phyloP scores from a whole-genome alignment of 2,888 invertebrate species.

The Argyresthia albistria region DNA sequence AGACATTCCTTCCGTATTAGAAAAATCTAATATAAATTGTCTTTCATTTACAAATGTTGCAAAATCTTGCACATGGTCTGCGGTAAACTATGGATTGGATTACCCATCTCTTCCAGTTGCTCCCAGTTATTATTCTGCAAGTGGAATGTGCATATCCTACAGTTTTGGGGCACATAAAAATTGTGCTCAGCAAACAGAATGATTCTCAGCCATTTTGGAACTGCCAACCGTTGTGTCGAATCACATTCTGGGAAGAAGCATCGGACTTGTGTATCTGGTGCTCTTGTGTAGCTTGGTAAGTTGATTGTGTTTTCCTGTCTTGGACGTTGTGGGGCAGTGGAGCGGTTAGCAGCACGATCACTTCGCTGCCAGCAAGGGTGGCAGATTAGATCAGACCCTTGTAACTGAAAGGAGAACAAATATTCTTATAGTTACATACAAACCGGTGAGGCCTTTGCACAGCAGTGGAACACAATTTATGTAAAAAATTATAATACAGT shows the following conservation, averaged over 20 bases:
- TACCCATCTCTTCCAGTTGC: background rate
- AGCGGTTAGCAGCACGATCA: background rate
- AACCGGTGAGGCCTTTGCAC: too few relatives aligned
- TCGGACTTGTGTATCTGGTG: background rate
- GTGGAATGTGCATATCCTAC: conserved; percentile 1
- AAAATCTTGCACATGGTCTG: background rate
- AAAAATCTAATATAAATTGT: background rate
- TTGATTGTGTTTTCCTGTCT: background rate
- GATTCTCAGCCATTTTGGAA: conserved; percentile 1
- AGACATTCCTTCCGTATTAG: background rate
- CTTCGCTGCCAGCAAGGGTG: background rate
- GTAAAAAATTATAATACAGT: too few relatives aligned
- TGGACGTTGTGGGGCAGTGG: background rate
- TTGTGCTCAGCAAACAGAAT: conserved; percentile 3
- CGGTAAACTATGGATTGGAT: background rate
- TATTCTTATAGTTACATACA: background rate
- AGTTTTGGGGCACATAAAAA: conserved; percentile 3
- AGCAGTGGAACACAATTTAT: too few relatives aligned
- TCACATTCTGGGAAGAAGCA: conserved; percentile 1
- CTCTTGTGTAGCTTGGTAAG: background rate
- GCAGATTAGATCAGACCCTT: background rate
- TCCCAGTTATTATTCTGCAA: conserved; percentile 2
- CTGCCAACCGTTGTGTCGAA: background rate
- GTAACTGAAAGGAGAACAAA: background rate
- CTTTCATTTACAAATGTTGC: background rate